Evolutionary conservation across 1,140 invertebrate genomes (phyloP).

Genomic region (Acarapis woodi): DNA sequence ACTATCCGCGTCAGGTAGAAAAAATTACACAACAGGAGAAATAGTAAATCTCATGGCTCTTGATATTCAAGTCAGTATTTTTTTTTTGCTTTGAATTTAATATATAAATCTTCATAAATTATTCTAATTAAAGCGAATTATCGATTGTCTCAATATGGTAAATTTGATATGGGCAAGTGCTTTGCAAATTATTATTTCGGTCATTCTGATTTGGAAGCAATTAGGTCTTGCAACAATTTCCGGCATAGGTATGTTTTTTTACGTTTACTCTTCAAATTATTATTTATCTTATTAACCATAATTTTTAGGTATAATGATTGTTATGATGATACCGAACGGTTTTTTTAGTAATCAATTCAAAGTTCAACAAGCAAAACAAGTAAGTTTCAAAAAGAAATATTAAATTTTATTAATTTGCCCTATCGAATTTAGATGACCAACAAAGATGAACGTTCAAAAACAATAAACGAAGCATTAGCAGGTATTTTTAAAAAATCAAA

Average conservation of each 20-base stretch:
- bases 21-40: conserved; percentile 13
- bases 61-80: conserved; percentile 8
- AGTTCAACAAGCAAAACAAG: conserved; percentile 23
- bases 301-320: conserved; percentile 19
- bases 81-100: too few relatives aligned
- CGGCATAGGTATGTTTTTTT: too few relatives aligned
- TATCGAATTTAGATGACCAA: too few relatives aligned
- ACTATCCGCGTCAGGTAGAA: conserved; percentile 10
- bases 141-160: conserved; percentile 8
- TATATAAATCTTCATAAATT: too few relatives aligned
- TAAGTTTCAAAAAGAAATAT: conserved; percentile 20
- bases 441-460: conserved; percentile 2
- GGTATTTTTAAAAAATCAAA: too few relatives aligned
- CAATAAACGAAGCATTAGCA: conserved; percentile 18
- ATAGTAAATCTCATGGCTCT: conserved; percentile 13
- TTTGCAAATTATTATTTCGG: conserved; percentile 15
- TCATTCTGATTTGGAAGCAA: conserved; percentile 17
- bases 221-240: conserved; percentile 17
- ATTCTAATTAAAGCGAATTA: too few relatives aligned
- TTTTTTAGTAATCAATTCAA: conserved; percentile 46
- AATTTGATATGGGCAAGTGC: conserved; percentile 14
- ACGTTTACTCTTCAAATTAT: conserved; percentile 14
- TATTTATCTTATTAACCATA: background rate
- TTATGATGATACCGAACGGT: conserved; percentile 65
- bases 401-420: conserved; percentile 21